Evolutionary conservation across 2,888 invertebrate species (phyloP), one percentile per base, ranked within the genome.

Genomic region (Cordilura impudica): DNA sequence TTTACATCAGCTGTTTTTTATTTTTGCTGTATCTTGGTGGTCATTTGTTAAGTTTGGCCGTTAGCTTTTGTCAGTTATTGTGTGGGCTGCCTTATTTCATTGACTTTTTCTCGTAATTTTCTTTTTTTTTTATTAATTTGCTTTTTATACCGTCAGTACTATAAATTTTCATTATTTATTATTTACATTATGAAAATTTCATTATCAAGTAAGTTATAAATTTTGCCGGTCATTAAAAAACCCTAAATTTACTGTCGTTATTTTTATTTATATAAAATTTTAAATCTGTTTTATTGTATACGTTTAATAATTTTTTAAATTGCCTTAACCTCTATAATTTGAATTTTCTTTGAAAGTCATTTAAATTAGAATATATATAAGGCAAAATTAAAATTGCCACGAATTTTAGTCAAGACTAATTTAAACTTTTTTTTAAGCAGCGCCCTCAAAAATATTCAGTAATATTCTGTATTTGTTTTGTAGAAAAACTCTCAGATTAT

Each of bases 171-270:
- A 56, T 74, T 56, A 49, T 74, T 74, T 58, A 51, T 71, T 67
- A 58, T 63, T 65, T 67, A 45, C 31, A 69, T 67, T 70, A 58
- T 81, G 66, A 45, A 53, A 69, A 70, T 70, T 69, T 76, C 65
- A 63, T 75, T 80, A 74, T 67, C 66, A 67, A 74, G 69, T 71
- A 73, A 76, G 63, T 77, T 21, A 65, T 23, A 63, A 56, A 67
- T 54, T 56, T 45, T 54, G 12, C 14, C 4, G n/a, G 35, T n/a
- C 35, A 39, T 39, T 39, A 39, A n/a, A n/a, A n/a, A n/a, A n/a
- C 8, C 8, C 10, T 10, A 39, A 39, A 39, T 4, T 39, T 12
- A 4, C 35, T 35, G 18, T 4, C 5, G 6, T 56, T n/a, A 19
- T n/a, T 56, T 56, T 56, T 35, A 31, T 31, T 10, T 19, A 2